Evolutionary conservation across 2,888 invertebrate genomes (phyloP).

Genomic region (Dorcus hopei): DNA sequence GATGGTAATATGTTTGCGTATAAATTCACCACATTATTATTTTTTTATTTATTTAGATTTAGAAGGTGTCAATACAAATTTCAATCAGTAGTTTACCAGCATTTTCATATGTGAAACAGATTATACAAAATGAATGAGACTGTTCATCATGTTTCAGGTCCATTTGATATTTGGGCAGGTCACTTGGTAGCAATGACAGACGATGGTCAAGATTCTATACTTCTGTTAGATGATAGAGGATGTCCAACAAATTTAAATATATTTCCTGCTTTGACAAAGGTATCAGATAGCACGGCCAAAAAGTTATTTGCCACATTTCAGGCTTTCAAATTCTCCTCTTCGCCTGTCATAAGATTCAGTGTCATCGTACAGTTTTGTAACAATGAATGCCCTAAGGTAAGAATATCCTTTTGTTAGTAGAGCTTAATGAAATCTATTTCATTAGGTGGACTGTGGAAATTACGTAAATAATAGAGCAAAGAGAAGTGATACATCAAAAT

Average conservation of each 20-base stretch:
- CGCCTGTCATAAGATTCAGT: slow-evolving; percentile 78
- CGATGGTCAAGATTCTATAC: slow-evolving; percentile 68
- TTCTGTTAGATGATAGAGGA: slow-evolving; percentile 72
- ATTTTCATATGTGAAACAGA: neutral
- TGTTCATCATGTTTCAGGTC: slow-evolving; percentile 35
- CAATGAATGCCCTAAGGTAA: slow-evolving; percentile 64
- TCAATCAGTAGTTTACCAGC: neutral
- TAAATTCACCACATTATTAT: neutral
- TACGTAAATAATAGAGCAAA: slow-evolving; percentile 10
- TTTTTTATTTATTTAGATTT: neutral
- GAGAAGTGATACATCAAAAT: neutral
- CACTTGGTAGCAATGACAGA: slow-evolving; percentile 78
- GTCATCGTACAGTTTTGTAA: slow-evolving; percentile 80
- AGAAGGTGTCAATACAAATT: neutral
- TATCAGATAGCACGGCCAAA: slow-evolving; percentile 38
- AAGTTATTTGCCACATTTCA: slow-evolving; percentile 65
- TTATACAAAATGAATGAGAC: neutral
- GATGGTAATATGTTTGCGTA: slow-evolving; percentile 46
- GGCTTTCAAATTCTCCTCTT: slow-evolving; percentile 84
- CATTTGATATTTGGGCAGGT: slow-evolving; percentile 68
- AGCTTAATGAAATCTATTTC: neutral
- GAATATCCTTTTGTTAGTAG: slow-evolving; percentile 6
- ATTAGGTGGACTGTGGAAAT: slow-evolving; percentile 18
- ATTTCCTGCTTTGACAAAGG: slow-evolving; percentile 52
- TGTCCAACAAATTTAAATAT: slow-evolving; percentile 71